Base-by-base conservation (phyloP, 2,888 invertebrate species). In the Nasonia oneida region DNA sequence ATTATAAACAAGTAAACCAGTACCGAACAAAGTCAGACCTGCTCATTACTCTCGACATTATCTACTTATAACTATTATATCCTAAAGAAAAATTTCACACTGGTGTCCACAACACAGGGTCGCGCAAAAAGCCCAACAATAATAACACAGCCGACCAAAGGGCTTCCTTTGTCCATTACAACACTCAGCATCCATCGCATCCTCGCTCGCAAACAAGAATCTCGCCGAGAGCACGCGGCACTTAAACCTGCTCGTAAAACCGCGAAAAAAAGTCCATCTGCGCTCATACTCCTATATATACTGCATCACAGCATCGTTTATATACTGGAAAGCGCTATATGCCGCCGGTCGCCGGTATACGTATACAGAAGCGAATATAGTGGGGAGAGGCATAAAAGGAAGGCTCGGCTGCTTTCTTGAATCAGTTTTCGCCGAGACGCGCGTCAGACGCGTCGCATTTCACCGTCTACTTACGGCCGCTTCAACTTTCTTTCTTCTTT, bases 341-440 rank as follows among this genome's bases (percentile, higher is more conserved):
- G 42, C 42, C 23, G 42, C 12, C 73, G 71, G 6, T 37, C 18
- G 37, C 29, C 73, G n/a, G 18, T 39, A 29, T 12, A 10, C 37
- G 37, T 10, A 23, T 42, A 42, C 6, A 42, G 6, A 42, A 42
- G 1, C 64, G 23, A 37, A 37, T 33, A 42, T n/a, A 42, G 42
- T n/a, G 82, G 80, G 87, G 85, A 84, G 82, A 73, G 79, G 78
- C 82, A 85, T 85, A 87, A 84, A 85, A 87, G 83, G 84, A 84
- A 81, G 71, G 71, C 50, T 53, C 76, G 71, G 70, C 76, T 78
- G 74, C 84, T 86, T 81, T 84, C 77, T 67, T 78, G 57, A 81
- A 84, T 84, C 84, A 86, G 86, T 86, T 77, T 81, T 81, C 47
- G 50, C 57, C 47, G 37, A 50, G 39, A 73, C 71, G 78, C 67